phyloP scores from a whole-genome alignment of 2,888 invertebrate species.

The Tinea trinotella region DNA sequence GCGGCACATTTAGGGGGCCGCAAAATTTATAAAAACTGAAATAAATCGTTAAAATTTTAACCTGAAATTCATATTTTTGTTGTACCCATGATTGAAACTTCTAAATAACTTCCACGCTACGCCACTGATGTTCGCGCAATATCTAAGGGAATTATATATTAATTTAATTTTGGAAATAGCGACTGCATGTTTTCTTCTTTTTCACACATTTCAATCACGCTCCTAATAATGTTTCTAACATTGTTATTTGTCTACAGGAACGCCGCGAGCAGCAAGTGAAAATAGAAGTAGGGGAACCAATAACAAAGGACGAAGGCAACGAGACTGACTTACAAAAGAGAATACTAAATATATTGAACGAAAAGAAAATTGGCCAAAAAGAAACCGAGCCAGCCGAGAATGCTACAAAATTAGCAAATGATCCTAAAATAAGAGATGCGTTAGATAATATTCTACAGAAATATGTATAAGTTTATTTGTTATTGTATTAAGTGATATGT shows the following conservation, averaged over 20 bases:
- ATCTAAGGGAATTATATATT: no score
- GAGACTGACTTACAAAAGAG: slow-evolving; percentile 83
- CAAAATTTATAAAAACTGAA: no score
- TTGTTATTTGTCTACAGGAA: slow-evolving; percentile 57
- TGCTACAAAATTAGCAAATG: slow-evolving; percentile 46
- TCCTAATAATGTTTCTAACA: no score
- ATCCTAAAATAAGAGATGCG: slow-evolving; percentile 85
- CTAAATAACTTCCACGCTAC: no score
- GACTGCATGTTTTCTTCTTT: no score
- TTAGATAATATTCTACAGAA: slow-evolving; percentile 77
- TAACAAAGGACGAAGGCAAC: slow-evolving; percentile 63
- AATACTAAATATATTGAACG: slow-evolving; percentile 84
- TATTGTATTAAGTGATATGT: background rate
- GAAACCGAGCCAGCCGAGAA: slow-evolving; percentile 23
- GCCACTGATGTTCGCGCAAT: no score
- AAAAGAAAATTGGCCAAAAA: slow-evolving; percentile 60
- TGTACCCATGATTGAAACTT: no score
- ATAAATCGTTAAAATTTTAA: no score
- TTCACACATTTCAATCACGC: no score
- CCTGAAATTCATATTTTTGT: no score
- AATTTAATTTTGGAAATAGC: no score
- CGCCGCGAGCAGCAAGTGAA: slow-evolving; percentile 82
- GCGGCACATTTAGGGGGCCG: no score
- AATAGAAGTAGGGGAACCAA: slow-evolving; percentile 80
- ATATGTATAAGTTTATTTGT: slow-evolving; percentile 28